Evolutionary conservation across 2,888 invertebrate species (phyloP).

Genomic region (Lissonota sp.): DNA sequence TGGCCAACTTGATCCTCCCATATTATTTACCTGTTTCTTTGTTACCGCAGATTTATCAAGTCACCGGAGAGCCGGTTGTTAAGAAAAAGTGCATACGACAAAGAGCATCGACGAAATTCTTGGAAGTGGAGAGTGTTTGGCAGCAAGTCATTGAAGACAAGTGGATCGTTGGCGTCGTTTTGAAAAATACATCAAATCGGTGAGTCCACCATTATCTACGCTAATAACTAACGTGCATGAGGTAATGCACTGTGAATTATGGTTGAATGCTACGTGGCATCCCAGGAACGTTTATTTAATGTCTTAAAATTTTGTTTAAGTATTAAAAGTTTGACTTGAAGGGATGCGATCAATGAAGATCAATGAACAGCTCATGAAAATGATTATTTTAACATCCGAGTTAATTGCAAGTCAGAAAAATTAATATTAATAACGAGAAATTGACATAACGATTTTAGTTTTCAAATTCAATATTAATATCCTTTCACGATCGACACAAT

Average conservation of each 20-base stretch:
- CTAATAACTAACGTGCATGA: background rate
- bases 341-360: too few species aligned
- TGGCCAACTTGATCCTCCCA: conserved; percentile 4
- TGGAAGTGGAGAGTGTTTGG: conserved; percentile 74
- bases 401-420: too few species aligned
- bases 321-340: too few species aligned
- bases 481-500: background rate
- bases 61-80: conserved; percentile 72
- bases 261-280: too few species aligned
- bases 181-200: conserved; percentile 77
- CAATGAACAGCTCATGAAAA: too few species aligned
- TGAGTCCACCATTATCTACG: conserved; percentile 70
- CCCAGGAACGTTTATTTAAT: too few species aligned
- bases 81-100: conserved; percentile 64
- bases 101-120: conserved; percentile 15
- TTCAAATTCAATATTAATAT: background rate
- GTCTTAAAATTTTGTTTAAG: too few species aligned
- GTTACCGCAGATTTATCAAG: conserved; percentile 72
- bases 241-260: too few species aligned
- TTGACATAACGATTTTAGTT: too few species aligned
- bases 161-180: conserved; percentile 79
- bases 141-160: conserved; percentile 79
- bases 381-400: too few species aligned
- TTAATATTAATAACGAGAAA: too few species aligned
- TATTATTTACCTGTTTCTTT: conserved; percentile 39